Evolutionary conservation across 2,113 vertebrate genomes (phyloP).

Genomic region (Platanista minor): DNA sequence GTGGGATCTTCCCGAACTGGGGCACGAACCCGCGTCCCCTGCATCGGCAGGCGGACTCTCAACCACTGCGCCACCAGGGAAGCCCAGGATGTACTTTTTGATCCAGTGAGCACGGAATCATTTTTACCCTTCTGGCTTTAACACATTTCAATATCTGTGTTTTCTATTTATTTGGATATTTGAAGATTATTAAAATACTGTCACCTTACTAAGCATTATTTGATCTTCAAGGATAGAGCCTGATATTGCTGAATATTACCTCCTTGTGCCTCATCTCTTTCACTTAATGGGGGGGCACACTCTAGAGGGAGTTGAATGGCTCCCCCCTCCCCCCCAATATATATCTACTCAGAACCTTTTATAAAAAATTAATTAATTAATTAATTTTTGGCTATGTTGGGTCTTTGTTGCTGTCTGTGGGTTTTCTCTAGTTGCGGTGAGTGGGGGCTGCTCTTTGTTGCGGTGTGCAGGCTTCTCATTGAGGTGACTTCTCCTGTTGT

Average conservation of each 20-base stretch:
- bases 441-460: too few relatives aligned
- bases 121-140: background rate
- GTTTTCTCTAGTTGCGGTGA: too few relatives aligned
- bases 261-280: background rate
- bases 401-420: rapidly evolving
- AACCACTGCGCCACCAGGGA: too few relatives aligned
- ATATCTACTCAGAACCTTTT: background rate
- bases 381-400: too few relatives aligned
- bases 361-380: too few relatives aligned
- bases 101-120: background rate
- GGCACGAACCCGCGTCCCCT: too few relatives aligned
- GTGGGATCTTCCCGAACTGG: too few relatives aligned
- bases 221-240: background rate
- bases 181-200: background rate
- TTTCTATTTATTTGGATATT: background rate
- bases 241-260: background rate
- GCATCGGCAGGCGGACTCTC: too few relatives aligned
- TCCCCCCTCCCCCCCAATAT: background rate
- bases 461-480: too few relatives aligned
- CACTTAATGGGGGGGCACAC: background rate
- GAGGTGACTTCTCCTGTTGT: too few relatives aligned
- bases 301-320: background rate
- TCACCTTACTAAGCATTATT: background rate
- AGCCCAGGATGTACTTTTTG: background rate
- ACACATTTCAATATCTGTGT: background rate